Evolutionary conservation across 2,888 invertebrate genomes (phyloP).

Genomic region (Vannuccia rotundouncinata): DNA sequence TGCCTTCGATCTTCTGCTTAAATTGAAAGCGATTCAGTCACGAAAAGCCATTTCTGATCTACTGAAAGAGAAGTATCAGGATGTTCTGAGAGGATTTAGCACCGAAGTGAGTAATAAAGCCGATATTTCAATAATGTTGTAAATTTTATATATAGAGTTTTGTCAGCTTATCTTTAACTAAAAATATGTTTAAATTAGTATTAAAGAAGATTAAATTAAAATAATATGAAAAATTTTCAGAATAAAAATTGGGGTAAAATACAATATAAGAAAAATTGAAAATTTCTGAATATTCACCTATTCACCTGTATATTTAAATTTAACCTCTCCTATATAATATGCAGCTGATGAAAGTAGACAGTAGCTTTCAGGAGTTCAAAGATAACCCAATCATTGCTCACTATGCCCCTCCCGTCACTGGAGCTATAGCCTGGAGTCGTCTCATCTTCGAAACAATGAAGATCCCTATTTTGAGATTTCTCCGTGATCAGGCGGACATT

Average conservation of each 20-base stretch:
- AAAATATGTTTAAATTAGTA: too few relatives aligned
- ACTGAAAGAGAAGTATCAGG: constrained; percentile 73
- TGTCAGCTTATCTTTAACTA: too few relatives aligned
- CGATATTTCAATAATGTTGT: neutral
- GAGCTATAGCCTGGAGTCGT: constrained; percentile 37
- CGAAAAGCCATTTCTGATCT: constrained; percentile 68
- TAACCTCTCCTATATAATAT: too few relatives aligned
- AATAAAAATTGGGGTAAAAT: too few relatives aligned
- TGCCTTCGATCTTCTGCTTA: constrained; percentile 70
- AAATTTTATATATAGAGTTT: neutral
- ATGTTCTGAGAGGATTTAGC: constrained; percentile 46
- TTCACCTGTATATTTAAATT: too few relatives aligned
- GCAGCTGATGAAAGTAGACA: constrained; percentile 2
- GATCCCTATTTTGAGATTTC: constrained; percentile 36
- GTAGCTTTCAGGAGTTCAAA: neutral
- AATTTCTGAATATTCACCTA: too few relatives aligned
- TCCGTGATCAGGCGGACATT: constrained; percentile 12
- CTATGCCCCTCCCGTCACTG: constrained; percentile 36
- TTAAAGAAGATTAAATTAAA: too few relatives aligned
- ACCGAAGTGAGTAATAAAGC: neutral
- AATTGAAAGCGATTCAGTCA: constrained; percentile 72
- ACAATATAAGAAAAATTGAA: too few relatives aligned
- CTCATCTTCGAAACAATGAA: constrained; percentile 37
- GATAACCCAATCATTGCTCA: neutral
- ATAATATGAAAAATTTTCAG: too few relatives aligned